Conservation (phyloP, 2,113 vertebrate genomes). For the Nothobranchius furzeri region DNA sequence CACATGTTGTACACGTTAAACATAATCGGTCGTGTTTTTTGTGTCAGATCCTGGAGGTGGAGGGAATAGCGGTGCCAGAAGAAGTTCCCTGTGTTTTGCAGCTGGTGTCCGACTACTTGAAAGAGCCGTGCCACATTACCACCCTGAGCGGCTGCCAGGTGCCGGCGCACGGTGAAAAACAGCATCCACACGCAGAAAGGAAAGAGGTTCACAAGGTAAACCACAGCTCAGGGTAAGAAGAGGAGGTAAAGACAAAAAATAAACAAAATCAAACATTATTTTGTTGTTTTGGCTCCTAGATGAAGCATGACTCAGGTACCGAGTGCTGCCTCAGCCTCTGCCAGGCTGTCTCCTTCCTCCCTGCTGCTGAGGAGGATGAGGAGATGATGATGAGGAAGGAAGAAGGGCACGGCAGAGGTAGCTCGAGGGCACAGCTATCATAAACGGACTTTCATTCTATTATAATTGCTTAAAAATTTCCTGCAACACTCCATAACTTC, state of each 20-base stretch:
- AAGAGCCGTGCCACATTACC: constrained; percentile 61
- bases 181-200: constrained; percentile 22
- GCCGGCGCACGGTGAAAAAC: constrained; percentile 36
- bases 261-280: not conserved
- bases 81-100: constrained; percentile 72
- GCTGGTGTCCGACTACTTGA: constrained; percentile 70
- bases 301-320: constrained; percentile 60
- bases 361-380: constrained; percentile 74
- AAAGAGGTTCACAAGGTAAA: constrained; percentile 53
- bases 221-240: not conserved
- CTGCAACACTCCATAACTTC: not conserved
- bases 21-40: too few species aligned
- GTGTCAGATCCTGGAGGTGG: constrained; percentile 75
- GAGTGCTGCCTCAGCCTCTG: constrained; percentile 80
- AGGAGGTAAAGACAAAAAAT: not conserved
- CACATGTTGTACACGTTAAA: too few species aligned
- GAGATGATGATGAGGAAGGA: constrained; percentile 76
- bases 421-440: not conserved
- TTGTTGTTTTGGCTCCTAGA: constrained; percentile 34
- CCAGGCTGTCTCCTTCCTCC: constrained; percentile 79
- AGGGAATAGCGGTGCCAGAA: constrained; percentile 74
- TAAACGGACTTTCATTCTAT: too few species aligned
- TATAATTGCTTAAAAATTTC: not conserved
- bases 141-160: constrained; percentile 61
- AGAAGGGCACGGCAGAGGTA: constrained; percentile 61